Conservation (phyloP, 2,888 invertebrate species). For the Auanema freiburgensis region DNA sequence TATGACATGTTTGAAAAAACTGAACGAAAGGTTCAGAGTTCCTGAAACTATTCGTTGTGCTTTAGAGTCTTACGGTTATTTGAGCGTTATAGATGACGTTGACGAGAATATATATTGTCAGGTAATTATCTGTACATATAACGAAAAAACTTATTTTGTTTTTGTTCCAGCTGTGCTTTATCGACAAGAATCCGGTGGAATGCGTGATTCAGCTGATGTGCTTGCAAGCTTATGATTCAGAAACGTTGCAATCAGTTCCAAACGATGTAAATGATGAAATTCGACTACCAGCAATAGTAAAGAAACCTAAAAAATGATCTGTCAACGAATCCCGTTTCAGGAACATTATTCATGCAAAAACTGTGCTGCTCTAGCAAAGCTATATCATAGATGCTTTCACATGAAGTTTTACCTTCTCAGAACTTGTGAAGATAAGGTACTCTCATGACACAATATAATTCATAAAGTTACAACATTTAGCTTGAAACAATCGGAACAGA, state of each 20-base stretch:
- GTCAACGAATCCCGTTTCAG: too few species aligned
- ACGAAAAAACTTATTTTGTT: background rate
- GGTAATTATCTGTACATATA: constrained; percentile 4
- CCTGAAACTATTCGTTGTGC: constrained; percentile 17
- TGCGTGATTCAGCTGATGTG: constrained; percentile 31
- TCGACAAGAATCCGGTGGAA: constrained; percentile 20
- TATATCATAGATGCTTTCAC: constrained; percentile 31
- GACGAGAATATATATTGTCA: constrained; percentile 8
- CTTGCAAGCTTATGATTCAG: constrained; percentile 19
- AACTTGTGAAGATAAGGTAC: constrained; percentile 34
- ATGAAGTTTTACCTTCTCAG: constrained; percentile 27
- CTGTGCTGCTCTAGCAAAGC: constrained; percentile 29
- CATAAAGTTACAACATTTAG: constrained; percentile 11
- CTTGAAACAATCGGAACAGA: constrained; percentile 34
- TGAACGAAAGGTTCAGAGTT: constrained; percentile 23
- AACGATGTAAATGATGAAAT: background rate
- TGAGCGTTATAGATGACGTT: constrained; percentile 2
- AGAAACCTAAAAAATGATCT: too few species aligned
- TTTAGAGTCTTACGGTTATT: background rate
- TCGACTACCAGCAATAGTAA: constrained; percentile 8
- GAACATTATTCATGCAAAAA: constrained; percentile 32
- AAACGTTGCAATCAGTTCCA: constrained; percentile 15
- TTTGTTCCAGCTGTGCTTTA: constrained; percentile 30
- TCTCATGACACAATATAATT: background rate
- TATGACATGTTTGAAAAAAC: constrained; percentile 16